Percentiles rank a stretch among this genome's conserved stretches.
phyloP scores from a whole-genome alignment of 2,113 vertebrate genomes.

The Hylia prasina region DNA sequence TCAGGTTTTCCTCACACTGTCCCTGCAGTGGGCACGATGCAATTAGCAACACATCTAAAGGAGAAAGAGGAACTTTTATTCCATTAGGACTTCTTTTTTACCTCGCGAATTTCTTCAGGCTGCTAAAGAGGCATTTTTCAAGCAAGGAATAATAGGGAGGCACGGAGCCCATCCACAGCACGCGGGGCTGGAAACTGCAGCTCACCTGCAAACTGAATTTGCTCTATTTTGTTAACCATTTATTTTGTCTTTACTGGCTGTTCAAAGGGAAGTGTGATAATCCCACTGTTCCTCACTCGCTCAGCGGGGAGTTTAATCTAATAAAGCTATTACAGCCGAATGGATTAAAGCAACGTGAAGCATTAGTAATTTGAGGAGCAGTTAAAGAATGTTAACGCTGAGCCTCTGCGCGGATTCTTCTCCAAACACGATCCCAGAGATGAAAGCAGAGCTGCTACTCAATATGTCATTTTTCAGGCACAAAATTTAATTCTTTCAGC shows the following conservation, averaged over 20 bases:
- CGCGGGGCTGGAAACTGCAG: neutral
- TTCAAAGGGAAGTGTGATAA: slow-evolving; percentile 77
- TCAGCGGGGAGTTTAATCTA: slow-evolving; percentile 72
- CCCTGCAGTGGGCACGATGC: slow-evolving; percentile 41
- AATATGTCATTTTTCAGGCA: slow-evolving; percentile 60
- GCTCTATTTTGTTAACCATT: slow-evolving; percentile 73
- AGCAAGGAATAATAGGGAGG: slow-evolving; percentile 50
- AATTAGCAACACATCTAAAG: slow-evolving; percentile 68
- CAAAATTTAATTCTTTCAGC: slow-evolving; percentile 52
- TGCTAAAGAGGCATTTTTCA: slow-evolving; percentile 64
- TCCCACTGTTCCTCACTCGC: slow-evolving; percentile 71
- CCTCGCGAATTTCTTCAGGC: slow-evolving; percentile 62
- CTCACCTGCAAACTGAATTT: slow-evolving; percentile 71
- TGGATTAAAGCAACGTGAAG: slow-evolving; percentile 75
- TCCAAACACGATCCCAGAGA: slow-evolving; percentile 55
- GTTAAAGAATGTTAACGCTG: slow-evolving; percentile 69
- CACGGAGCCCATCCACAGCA: slow-evolving; percentile 8
- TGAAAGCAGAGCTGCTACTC: slow-evolving; percentile 57
- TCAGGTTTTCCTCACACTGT: slow-evolving; percentile 33
- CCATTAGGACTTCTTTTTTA: slow-evolving; percentile 56
- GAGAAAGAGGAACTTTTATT: slow-evolving; percentile 47
- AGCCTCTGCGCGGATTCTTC: slow-evolving; percentile 37
- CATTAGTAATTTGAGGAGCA: slow-evolving; percentile 71
- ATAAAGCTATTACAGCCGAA: slow-evolving; percentile 70
- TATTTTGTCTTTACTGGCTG: slow-evolving; percentile 75